Evolutionary conservation across 2,888 invertebrate species (phyloP).

Genomic region (Andrena fulva): DNA sequence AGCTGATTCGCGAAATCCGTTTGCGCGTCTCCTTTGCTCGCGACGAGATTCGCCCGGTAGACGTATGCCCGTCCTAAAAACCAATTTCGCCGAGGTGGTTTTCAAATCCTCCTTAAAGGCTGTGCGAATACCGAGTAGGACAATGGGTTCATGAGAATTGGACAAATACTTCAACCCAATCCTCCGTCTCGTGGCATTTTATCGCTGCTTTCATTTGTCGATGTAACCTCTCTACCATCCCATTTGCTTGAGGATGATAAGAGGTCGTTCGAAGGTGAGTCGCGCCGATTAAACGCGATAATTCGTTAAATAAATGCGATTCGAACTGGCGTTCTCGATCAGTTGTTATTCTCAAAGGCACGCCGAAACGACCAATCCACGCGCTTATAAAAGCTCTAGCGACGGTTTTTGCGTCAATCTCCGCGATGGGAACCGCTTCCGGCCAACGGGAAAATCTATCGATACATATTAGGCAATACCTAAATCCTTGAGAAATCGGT

Average conservation of each 20-base stretch:
- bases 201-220: constrained; percentile 7
- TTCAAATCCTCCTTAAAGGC: neutral
- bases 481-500: constrained; percentile 2
- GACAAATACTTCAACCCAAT: constrained; percentile 5
- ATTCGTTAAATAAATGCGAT: neutral
- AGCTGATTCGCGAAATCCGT: neutral
- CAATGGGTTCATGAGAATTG: too few species aligned
- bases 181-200: neutral
- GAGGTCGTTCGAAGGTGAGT: neutral
- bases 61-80: neutral
- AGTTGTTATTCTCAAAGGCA: neutral
- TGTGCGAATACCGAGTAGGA: neutral
- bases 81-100: neutral
- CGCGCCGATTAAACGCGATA: neutral
- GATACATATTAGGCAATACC: neutral
- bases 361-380: neutral
- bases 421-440: neutral
- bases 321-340: constrained; percentile 3
- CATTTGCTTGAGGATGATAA: constrained; percentile 13
- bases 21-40: neutral
- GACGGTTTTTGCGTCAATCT: neutral
- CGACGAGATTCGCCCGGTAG: constrained; percentile 4
- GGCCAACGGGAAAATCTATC: constrained; percentile 15
- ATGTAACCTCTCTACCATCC: constrained; percentile 3
- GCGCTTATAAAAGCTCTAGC: neutral